Evolutionary conservation across 2,888 invertebrate genomes (phyloP).

Genomic region (Drosophila macrospina): DNA sequence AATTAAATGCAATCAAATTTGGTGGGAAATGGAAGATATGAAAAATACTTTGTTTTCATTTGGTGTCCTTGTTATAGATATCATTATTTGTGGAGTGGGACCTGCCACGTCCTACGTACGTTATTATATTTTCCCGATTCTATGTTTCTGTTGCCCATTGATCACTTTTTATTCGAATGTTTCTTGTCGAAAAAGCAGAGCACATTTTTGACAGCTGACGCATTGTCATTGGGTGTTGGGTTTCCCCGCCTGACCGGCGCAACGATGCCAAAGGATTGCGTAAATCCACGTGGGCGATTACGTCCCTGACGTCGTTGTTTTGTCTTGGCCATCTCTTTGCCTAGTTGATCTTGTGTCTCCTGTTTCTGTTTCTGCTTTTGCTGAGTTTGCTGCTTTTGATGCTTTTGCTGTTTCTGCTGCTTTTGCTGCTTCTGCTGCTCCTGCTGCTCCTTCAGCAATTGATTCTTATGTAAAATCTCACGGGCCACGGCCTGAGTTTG

Average conservation of each 20-base stretch:
- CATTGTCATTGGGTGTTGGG: background rate
- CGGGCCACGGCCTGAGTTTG: background rate
- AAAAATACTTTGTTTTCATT: background rate
- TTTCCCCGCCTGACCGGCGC: slow-evolving; percentile 13
- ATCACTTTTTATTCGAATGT: background rate
- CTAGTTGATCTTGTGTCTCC: background rate
- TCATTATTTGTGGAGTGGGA: background rate
- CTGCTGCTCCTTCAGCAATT: background rate
- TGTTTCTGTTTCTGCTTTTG: background rate
- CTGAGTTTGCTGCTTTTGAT: too few relatives aligned
- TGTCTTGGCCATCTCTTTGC: background rate
- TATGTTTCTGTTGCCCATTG: background rate
- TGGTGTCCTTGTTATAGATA: background rate
- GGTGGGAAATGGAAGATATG: background rate
- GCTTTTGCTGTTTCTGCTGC: background rate
- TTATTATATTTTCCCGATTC: background rate
- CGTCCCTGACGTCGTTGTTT: slow-evolving; percentile 39
- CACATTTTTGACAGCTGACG: slow-evolving; percentile 9
- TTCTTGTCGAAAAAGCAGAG: slow-evolving; percentile 31
- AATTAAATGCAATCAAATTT: background rate
- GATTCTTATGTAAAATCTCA: background rate
- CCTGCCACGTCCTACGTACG: too few relatives aligned
- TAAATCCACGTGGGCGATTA: slow-evolving; percentile 29
- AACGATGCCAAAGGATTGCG: slow-evolving; percentile 48
- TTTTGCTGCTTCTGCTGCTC: too few relatives aligned